Evolutionary conservation across 1,140 invertebrate species (phyloP), one percentile per base, ranked within the genome.

Genomic region (Melanaphis sacchari): DNA sequence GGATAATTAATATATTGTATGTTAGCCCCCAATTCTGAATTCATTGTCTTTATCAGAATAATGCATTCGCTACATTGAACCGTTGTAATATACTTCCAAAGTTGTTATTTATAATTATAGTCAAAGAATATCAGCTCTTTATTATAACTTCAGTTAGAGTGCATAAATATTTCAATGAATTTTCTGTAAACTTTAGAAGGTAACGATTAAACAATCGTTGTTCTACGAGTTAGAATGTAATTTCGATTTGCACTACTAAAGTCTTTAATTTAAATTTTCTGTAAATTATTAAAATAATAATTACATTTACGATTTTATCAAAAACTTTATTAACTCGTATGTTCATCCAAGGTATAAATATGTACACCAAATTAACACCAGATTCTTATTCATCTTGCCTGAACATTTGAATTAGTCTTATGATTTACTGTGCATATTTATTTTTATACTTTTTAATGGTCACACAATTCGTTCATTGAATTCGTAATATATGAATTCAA

Each of bases 261-360:
- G 2, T 40, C 7, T 59, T 59, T 40, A 11, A 24, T 31, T 90
- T 54, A 59, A 8, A 90, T 59, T 41, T 15, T 59, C 38, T 40
- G 11, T 90, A 54, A 54, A 54, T 21, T 90, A 59, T 59, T 40
- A 59, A 90, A 40, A 90, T 36, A 59, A 59, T 59, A 59, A 90
- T 90, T 59, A 1, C 22, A 59, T 90, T 90, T 90, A 40, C 6
- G 7, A 90, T 54, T 59, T 41, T 90, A 54, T 15, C 6, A 5
- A 59, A 52, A 90, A 90, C 87, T 52, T 46, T 89, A 40, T 41
- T 15, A 66, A 66, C 9, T 59, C 59, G 2, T 7, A 38, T 41
- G 52, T 38, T 90, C 22, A 54, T 24, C 41, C 18, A 3, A 1
- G 40, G 31, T 31, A 31, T 4, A 54, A 40, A 90, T 90, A 59